phyloP scores from a whole-genome alignment of 2,113 vertebrate species.

The Marmota monax region DNA sequence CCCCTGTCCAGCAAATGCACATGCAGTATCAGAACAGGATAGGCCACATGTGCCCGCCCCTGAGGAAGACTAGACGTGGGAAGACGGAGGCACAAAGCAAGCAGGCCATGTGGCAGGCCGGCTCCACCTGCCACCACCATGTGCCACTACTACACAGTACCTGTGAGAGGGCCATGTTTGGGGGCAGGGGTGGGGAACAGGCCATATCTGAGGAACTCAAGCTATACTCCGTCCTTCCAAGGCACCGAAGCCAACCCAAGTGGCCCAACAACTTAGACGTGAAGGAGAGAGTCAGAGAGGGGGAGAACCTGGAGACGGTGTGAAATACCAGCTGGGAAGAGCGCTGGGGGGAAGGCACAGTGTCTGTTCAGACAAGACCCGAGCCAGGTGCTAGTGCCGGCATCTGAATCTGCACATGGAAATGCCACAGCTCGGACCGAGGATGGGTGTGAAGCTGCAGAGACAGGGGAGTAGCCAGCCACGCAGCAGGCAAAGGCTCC shows the following conservation, averaged over 20 bases:
- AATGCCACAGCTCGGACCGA: not conserved
- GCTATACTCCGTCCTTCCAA: not conserved
- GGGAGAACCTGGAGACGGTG: not conserved
- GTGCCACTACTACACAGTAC: rapidly evolving
- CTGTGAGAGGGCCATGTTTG: rapidly evolving
- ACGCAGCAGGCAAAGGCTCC: no score
- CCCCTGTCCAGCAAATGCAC: not conserved
- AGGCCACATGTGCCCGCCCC: not conserved
- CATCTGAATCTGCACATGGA: not conserved
- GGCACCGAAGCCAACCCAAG: not conserved
- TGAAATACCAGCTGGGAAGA: no score
- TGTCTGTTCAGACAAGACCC: no score
- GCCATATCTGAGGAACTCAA: no score
- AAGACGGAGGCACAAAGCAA: not conserved
- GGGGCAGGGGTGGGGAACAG: not conserved
- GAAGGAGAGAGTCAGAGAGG: not conserved
- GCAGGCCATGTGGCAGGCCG: not conserved
- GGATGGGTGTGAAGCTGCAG: no score
- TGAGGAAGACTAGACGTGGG: rapidly evolving
- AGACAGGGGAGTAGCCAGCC: no score
- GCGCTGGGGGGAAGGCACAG: no score
- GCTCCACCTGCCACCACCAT: rapidly evolving
- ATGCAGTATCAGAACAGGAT: rapidly evolving
- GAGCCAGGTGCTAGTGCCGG: no score
- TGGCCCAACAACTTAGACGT: rapidly evolving